Evolutionary conservation across 30 jellyfish, hydroid and myxozoan species (phyloP), one percentile per base, ranked within the genome.

Genomic region (Pseudorhiza aurosa): DNA sequence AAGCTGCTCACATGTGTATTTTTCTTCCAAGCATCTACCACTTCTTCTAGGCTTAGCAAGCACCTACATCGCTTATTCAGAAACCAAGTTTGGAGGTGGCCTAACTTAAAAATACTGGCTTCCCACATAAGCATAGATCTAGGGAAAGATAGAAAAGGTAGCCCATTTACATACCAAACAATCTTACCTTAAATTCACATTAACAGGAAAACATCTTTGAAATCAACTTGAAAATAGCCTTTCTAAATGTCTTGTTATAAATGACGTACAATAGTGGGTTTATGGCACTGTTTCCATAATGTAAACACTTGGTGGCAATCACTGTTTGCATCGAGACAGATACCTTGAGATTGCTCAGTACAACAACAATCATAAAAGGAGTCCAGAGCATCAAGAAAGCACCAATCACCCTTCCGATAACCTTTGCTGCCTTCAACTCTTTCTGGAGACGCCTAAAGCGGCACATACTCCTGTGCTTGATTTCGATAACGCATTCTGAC

Each of bases 381-480:
- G 96, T 77, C 98, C 98, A 91, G 9, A 91, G 77, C 18, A 78
- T 1, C 2, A 91, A 82, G 45, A 91, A 91, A 32, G 98, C 72
- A 7, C 98, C 98, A 57, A 91, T 71, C 30, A 85, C 72, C 21
- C 75, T 32, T 18, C 93, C 97, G 1, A 91, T 72, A n/a, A 79
- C 84, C 68, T 91, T 91, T 0, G 98, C 93, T 47, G 96, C 98
- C 22, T 91, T 50, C 56, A 91, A 14, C 45, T 91, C 98, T 24
- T 65, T 35, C 18, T 74, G 75, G 32, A 74, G 2, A 25, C 76
- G 75, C 9, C 60, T 62, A 15, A 74, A 31, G 21, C 87, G 76
- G 12, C 1, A 30, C 45, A 74, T 19, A 59, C 87, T 28, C 36
- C 56, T 51, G 27, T 29, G 69, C 63, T 58, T 74, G 44, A 74